Evolutionary conservation across 2,888 invertebrate genomes (phyloP), one percentile per base, ranked within the genome.

Genomic region (Eupeodes luniger): DNA sequence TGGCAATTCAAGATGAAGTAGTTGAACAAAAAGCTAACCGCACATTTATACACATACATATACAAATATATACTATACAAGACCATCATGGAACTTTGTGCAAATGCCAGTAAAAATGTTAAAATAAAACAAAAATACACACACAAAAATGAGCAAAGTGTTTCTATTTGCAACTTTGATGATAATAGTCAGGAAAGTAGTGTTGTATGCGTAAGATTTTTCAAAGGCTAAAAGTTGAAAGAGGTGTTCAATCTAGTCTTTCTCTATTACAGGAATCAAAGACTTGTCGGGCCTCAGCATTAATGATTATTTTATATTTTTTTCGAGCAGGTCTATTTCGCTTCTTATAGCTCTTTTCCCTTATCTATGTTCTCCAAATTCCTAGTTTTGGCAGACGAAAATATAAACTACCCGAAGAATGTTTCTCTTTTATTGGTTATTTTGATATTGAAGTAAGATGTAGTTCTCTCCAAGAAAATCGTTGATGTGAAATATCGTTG

Each of bases 1-100:
- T 69, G 69, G 69, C 69, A 69, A 69, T 16, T 69, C 55, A 69
- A 55, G 53, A 55, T 55, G 40, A 69, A 69, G 53, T 69, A 69
- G 16, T 69, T 69, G 36, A 16, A 36, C 53, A 44, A 40, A 69
- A 51, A 62, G 2, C 36, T 27, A 57, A 40, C n/a, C 7, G 4
- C n/a, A 44, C 16, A 64, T 19, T 4, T 16, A n/a, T 3, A 16
- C 47, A 47, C 40, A 27, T 14, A n/a, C 49, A 49, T 14, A 51
- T 4, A 14, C 11, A 11, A 10, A 27, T 7, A 27, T 27, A 27
- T 27, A 27, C 27, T 27, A 27, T 27, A 67, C 16, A 34, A 66
- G 51, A 53, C 34, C 44, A 19, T 10, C 5, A 27, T 55, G 9
- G 12, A 49, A 49, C 69, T 55, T 69, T 69, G 69, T 69, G 16